Percentiles rank a stretch among this genome's conserved stretches.
Conservation (phyloP, 1,140 invertebrate genomes). For the Ctenoplectra terminalis region DNA sequence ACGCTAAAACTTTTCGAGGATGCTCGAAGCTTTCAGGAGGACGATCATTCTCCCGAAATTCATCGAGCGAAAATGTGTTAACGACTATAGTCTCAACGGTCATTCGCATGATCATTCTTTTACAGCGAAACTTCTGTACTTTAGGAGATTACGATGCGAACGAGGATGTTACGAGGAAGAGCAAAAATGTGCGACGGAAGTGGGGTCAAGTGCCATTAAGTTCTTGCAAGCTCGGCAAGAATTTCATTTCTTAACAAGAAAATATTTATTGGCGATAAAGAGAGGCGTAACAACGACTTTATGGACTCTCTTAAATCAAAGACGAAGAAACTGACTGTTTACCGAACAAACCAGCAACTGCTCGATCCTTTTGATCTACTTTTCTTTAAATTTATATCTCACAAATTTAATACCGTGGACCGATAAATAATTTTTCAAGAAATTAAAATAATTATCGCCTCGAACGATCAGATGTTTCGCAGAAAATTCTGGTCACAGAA, state of each 20-base stretch:
- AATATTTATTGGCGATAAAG: constrained; percentile 16
- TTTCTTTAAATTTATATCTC: too few relatives aligned
- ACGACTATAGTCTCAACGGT: constrained; percentile 16
- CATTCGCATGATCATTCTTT: constrained; percentile 17
- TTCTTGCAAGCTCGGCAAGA: constrained; percentile 28
- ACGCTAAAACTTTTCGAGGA: not conserved
- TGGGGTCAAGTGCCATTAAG: constrained; percentile 31
- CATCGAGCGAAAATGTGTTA: constrained; percentile 18
- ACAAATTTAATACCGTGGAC: too few relatives aligned
- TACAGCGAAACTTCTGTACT: constrained; percentile 18
- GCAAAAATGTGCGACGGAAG: constrained; percentile 24
- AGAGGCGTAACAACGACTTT: not conserved
- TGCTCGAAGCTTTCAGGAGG: not conserved
- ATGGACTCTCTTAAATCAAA: not conserved
- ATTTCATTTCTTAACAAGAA: constrained; percentile 21
- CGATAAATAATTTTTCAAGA: too few relatives aligned
- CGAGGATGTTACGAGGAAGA: constrained; percentile 1
- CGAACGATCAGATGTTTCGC: too few relatives aligned
- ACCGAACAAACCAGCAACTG: not conserved
- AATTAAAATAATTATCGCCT: too few relatives aligned
- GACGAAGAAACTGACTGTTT: not conserved
- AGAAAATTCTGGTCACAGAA: too few relatives aligned
- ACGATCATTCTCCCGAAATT: not conserved
- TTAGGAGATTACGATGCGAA: constrained; percentile 26
- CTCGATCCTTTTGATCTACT: too few relatives aligned